These are phyloP conservation scores for Plusia festucae DNA, from an alignment of 2,888 invertebrate species.

Conservation along the genomic window DNA sequence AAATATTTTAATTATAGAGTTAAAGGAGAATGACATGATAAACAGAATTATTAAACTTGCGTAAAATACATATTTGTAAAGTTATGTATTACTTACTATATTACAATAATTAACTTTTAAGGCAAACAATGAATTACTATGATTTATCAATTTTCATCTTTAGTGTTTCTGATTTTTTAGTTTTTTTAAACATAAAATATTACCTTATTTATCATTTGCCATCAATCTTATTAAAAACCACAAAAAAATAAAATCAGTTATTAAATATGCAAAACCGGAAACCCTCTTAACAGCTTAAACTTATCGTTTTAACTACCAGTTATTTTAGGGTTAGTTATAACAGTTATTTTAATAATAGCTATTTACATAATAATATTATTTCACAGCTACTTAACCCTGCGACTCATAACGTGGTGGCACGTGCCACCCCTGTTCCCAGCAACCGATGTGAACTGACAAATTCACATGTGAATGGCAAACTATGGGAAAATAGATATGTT, in stretches of 20 bases:
- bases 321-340: not conserved
- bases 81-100: no score
- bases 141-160: no score
- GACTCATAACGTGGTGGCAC: constrained; percentile 10
- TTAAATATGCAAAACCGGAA: not conserved
- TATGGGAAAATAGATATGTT: constrained; percentile 16
- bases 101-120: no score
- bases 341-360: not conserved
- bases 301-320: not conserved
- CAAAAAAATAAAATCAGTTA: not conserved
- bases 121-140: no score
- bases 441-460: constrained; percentile 16
- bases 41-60: no score
- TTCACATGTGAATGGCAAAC: constrained; percentile 42
- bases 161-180: no score
- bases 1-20: not conserved
- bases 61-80: no score
- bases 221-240: no score
- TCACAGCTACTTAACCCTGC: constrained; percentile 22
- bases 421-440: constrained; percentile 31
- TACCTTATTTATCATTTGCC: no score
- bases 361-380: not conserved
- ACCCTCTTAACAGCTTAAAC: constrained; percentile 4
- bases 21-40: not conserved
- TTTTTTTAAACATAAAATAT: no score